Base-by-base conservation (phyloP, 2,113 vertebrate genomes). In the Platichthys flesus region DNA sequence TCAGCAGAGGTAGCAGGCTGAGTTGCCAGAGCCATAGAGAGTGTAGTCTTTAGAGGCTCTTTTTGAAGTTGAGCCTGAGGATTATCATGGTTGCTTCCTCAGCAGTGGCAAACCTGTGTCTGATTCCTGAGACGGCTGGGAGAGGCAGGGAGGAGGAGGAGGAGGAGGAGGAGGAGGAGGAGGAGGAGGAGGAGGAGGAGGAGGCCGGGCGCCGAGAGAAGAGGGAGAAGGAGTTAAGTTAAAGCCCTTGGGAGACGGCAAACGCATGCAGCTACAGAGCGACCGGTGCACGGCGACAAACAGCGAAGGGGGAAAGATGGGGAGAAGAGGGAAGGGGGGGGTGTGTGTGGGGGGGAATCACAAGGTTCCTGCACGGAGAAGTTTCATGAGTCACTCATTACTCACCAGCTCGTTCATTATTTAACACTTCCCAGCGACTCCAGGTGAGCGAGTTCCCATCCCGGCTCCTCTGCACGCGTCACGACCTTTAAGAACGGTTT, bases 61-160 rank as follows among this genome's bases (percentile, higher is more conserved):
- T 92, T 93, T 91, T 91, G 90, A 91, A 94, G 92, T 88, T 87
- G 91, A 92, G 89, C 90, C 87, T 7, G 66, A 89, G 91, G 92
- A 93, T 94, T 93, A 92, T 61, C 84, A 77, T 57, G 79, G 78
- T 85, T 85, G 91, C 89, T 92, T 90, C 88, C 91, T 93, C 92
- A 90, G 92, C 92, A 93, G 86, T 70, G 87, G 87, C 88, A 83
- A 90, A 91, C 90, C 81, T 85, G 86, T 76, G 84, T 88, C 82
- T 88, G 86, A 92, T 91, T 93, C 88, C 84, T 82, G 84, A 88
- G 86, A 84, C 84, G 21, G 82, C 55, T 24, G 58, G 57, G 61
- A 70, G 79, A 74, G 61, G 52, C 9, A 12, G 67, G 74, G 58
- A 55, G 28, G 28, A 31, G 5, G 5, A 31, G 6, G 78, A 67